These are phyloP conservation scores for Corynorhinus townsendii DNA, from an alignment of 2,113 vertebrate genomes.

Conservation along the genomic window DNA sequence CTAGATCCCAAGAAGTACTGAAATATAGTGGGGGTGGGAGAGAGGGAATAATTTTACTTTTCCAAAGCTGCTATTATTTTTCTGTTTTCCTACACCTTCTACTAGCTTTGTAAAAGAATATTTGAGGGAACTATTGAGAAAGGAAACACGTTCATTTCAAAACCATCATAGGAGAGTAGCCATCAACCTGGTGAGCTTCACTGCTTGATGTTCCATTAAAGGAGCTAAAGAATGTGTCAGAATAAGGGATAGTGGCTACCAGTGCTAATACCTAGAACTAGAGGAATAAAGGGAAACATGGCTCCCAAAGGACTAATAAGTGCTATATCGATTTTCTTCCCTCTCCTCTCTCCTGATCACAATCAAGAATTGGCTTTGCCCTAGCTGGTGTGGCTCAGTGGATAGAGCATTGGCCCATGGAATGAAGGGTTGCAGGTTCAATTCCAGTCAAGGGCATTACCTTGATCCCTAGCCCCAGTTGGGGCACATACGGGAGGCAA, in stretches of 20 bases:
- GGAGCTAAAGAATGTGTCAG: background rate
- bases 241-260: no score
- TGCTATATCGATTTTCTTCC: background rate
- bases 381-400: no score
- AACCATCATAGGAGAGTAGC: background rate
- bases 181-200: background rate
- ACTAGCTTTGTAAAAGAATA: background rate
- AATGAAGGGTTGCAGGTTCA: no score
- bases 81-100: background rate
- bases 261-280: background rate
- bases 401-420: no score
- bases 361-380: background rate
- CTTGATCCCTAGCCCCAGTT: no score
- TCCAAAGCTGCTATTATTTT: background rate
- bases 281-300: background rate
- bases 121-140: background rate
- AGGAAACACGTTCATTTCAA: slow-evolving; percentile 8
- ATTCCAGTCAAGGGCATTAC: no score
- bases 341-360: background rate
- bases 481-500: no score
- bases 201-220: background rate
- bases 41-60: background rate
- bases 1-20: background rate
- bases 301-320: background rate
- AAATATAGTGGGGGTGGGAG: background rate